These are phyloP conservation scores for Ichneumoninae sp. DNA, from an alignment of 2,888 invertebrate genomes.

Conservation along the genomic window DNA sequence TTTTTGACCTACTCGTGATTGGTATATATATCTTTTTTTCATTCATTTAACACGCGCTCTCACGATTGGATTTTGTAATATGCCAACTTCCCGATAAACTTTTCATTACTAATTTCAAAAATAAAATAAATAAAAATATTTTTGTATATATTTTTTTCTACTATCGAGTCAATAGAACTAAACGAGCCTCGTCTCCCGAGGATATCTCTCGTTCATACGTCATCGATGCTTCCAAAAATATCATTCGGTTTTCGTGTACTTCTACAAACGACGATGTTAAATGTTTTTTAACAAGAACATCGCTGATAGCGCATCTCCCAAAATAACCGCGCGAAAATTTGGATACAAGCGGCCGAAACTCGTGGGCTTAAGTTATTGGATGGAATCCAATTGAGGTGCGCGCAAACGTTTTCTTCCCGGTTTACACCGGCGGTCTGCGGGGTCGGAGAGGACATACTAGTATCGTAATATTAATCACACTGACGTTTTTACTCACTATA, in stretches of 20 bases:
- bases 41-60: conserved; percentile 3
- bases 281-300: conserved; percentile 63
- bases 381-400: conserved; percentile 69
- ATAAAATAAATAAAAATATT: background rate
- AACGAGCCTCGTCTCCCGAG: background rate
- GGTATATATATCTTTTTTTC: conserved; percentile 8
- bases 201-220: conserved; percentile 33
- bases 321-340: conserved; percentile 74
- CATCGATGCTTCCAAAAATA: conserved; percentile 57
- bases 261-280: conserved; percentile 32
- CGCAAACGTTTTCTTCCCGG: conserved; percentile 49
- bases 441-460: background rate
- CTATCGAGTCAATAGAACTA: background rate
- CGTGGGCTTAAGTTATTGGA: conserved; percentile 67
- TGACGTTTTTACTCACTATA: conserved; percentile 87
- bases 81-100: background rate
- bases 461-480: conserved; percentile 41
- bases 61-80: conserved; percentile 8
- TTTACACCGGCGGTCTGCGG: conserved; percentile 20
- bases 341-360: conserved; percentile 62
- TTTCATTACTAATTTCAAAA: background rate
- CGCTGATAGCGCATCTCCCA: conserved; percentile 72
- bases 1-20: conserved; percentile 25
- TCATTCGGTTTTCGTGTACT: conserved; percentile 35
- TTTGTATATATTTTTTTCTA: conserved; percentile 4